Conservation (phyloP, 1,140 invertebrate genomes). For the Melitaea cinxia region DNA sequence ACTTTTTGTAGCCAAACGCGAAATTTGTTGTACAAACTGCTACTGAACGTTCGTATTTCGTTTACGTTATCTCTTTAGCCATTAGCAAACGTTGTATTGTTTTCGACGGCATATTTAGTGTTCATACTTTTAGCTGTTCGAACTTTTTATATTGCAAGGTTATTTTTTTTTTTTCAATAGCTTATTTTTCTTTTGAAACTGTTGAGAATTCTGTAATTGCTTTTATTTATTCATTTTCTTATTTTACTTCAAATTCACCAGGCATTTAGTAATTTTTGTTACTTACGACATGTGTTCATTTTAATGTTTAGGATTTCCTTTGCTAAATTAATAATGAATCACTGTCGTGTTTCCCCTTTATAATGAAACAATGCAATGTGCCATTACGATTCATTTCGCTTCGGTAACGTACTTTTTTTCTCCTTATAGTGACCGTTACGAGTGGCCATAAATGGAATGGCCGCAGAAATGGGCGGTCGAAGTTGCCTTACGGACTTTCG, state of each 20-base stretch:
- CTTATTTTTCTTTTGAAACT: neutral
- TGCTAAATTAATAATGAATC: slow-evolving; percentile 42
- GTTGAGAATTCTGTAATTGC: neutral
- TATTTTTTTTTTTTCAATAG: neutral
- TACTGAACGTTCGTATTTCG: slow-evolving; percentile 16
- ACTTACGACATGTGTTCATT: too few species aligned
- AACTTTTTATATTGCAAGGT: neutral
- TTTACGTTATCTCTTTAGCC: slow-evolving; percentile 22
- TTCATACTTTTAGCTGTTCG: neutral
- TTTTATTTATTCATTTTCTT: neutral
- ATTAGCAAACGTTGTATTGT: slow-evolving; percentile 19
- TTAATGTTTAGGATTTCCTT: neutral
- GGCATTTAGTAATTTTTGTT: too few species aligned
- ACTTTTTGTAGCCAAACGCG: slow-evolving; percentile 35
- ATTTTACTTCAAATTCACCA: neutral
- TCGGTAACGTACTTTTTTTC: slow-evolving; percentile 51
- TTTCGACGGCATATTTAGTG: slow-evolving; percentile 11
- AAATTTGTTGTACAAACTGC: slow-evolving; percentile 19
- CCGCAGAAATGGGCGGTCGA: slow-evolving; percentile 49
- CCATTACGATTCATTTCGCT: slow-evolving; percentile 58
- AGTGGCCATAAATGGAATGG: slow-evolving; percentile 61
- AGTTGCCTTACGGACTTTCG: slow-evolving; percentile 54
- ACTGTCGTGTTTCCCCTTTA: slow-evolving; percentile 38
- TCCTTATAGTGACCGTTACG: slow-evolving; percentile 53
- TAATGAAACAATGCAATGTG: slow-evolving; percentile 53